phyloP scores from a whole-genome alignment of 1,140 invertebrate genomes.

The Nautilus pompilius region DNA sequence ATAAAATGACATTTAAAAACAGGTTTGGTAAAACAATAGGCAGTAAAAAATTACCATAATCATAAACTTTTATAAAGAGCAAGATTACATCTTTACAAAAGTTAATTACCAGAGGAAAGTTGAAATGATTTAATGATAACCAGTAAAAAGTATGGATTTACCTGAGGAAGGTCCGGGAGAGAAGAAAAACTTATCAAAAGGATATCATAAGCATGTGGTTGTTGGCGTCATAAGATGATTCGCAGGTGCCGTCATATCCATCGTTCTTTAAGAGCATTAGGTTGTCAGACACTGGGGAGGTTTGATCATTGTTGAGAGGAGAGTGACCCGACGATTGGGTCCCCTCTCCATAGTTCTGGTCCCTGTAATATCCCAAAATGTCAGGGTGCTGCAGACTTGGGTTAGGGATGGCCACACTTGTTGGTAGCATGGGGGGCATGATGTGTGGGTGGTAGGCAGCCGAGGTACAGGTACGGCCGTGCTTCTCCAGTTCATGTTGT shows the following conservation, averaged over 20 bases:
- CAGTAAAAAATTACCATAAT: too few relatives aligned
- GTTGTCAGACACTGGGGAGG: slow-evolving; percentile 37
- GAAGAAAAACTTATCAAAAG: slow-evolving; percentile 47
- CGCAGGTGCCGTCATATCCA: slow-evolving; percentile 24
- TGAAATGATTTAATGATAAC: too few relatives aligned
- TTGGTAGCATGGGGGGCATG: slow-evolving; percentile 75
- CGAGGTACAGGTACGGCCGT: slow-evolving; percentile 19
- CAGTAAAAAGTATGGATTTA: too few relatives aligned
- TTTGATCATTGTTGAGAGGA: slow-evolving; percentile 25
- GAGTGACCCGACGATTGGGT: slow-evolving; percentile 30
- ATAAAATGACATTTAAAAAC: too few relatives aligned
- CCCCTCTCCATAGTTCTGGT: slow-evolving; percentile 59
- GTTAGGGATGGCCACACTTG: slow-evolving; percentile 93
- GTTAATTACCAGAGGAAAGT: too few relatives aligned
- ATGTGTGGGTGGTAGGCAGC: slow-evolving; percentile 22
- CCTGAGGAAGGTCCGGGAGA: background rate
- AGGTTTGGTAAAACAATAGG: too few relatives aligned
- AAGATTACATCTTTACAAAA: too few relatives aligned
- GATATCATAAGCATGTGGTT: slow-evolving; percentile 53
- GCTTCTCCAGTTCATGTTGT: slow-evolving; percentile 15
- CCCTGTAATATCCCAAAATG: slow-evolving; percentile 70
- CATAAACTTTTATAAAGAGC: too few relatives aligned
- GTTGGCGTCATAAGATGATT: slow-evolving; percentile 27
- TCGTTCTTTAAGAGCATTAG: slow-evolving; percentile 35
- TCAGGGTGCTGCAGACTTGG: slow-evolving; percentile 92